phyloP scores from a whole-genome alignment of 2,888 invertebrate genomes.

The Mythimna ferrago region DNA sequence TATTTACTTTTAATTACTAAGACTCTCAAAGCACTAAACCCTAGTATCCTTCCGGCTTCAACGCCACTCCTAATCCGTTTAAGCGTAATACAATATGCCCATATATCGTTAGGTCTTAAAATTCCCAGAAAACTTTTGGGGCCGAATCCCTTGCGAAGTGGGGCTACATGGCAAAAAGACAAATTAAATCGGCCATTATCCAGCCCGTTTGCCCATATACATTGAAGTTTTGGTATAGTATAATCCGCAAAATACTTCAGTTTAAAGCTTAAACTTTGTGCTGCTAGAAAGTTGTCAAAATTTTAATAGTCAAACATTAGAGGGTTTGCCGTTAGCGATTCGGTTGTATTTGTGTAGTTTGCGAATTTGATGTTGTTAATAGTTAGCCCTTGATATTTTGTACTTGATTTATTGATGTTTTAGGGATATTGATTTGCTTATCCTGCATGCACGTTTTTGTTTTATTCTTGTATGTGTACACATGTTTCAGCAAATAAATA shows the following conservation, averaged over 20 bases:
- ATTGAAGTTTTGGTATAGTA: slow-evolving; percentile 54
- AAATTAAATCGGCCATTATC: slow-evolving; percentile 59
- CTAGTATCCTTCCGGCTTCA: neutral
- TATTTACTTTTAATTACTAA: slow-evolving; percentile 1
- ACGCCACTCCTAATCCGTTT: slow-evolving; percentile 26
- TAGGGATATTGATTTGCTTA: neutral
- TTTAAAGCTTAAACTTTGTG: slow-evolving; percentile 34
- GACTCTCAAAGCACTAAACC: neutral
- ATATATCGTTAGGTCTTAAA: slow-evolving; percentile 61
- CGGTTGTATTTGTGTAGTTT: slow-evolving; percentile 30
- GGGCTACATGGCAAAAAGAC: slow-evolving; percentile 54
- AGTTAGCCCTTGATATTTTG: slow-evolving; percentile 2
- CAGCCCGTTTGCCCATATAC: slow-evolving; percentile 39
- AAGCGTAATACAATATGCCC: slow-evolving; percentile 46
- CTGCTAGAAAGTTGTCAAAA: slow-evolving; percentile 42
- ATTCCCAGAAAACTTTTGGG: slow-evolving; percentile 52
- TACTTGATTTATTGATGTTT: neutral
- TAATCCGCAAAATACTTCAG: slow-evolving; percentile 59
- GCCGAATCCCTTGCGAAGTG: slow-evolving; percentile 10
- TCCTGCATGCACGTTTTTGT: too few species aligned
- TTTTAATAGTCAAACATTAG: slow-evolving; percentile 32
- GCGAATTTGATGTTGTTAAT: slow-evolving; percentile 5
- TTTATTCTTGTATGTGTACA: too few species aligned
- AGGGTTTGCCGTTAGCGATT: slow-evolving; percentile 3
- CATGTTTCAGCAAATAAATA: too few species aligned